Evolutionary conservation across 2,888 invertebrate genomes (phyloP), one percentile per base, ranked within the genome.

Genomic region (Hirtodrosophila histrioides): DNA sequence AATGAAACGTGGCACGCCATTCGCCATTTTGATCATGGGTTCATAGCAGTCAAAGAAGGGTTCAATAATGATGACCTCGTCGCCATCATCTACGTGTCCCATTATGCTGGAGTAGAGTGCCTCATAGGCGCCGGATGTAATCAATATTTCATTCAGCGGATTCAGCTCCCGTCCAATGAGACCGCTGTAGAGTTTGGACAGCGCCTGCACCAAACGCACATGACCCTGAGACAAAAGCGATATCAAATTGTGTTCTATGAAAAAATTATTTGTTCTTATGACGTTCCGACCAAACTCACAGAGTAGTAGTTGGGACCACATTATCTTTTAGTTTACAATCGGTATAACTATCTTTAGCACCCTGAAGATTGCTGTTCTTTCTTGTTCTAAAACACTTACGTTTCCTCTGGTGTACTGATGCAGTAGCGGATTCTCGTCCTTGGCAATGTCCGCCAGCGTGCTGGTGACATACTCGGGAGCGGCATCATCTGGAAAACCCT

Each of bases 41-140:
- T 96, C 97, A 89, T 99, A 99, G 89, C 99, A 99, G 92, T 99
- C 99, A 90, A 98, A 99, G 92, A 95, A 99, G 0, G 99, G 99
- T 91, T 99, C 99, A 73, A 99, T 98, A 24, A 99, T 97, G 65
- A 99, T 98, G 58, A 97, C 98, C 93, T 98, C 97, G 90, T 96
- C 96, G 0, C 95, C 98, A 1, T 94, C 93, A 80, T 96, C 96
- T 7, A 99, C 94, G 88, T 98, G 96, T 5, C 98, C 94, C 90
- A 96, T 93, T 68, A 99, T 95, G 8, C 96, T 92, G 46, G 95
- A 95, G 92, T 95, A 99, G 0, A 99, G 92, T 0, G 98, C 97
- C 90, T 98, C 98, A 89, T 99, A 99, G 1, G 99, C 99, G 5
- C 99, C 99, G 37, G 94, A 93, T 0, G 98, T 97, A 2, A 99